Percentiles rank a stretch among this genome's conserved stretches.
phyloP scores from a whole-genome alignment of 30 jellyfish, hydroid and myxozoan genomes.

The Chironex yamaguchii region DNA sequence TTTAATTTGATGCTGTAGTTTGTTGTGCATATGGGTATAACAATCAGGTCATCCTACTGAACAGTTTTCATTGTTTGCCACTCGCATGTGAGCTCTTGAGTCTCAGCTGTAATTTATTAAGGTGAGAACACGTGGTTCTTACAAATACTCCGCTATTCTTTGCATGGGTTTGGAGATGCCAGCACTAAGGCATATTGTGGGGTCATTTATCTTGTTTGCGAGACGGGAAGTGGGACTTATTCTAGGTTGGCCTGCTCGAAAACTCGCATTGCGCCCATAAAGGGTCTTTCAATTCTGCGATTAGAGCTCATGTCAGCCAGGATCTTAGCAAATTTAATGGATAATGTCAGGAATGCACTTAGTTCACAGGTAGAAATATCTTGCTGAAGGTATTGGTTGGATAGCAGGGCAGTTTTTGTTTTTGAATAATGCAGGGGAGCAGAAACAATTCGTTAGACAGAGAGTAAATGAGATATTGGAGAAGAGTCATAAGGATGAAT shows the following conservation, averaged over 20 bases:
- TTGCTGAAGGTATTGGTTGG: constrained; percentile 30
- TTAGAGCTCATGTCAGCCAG: constrained; percentile 49
- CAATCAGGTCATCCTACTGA: too few species aligned
- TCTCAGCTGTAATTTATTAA: too few species aligned
- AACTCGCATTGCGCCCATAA: constrained; percentile 60
- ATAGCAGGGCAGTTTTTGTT: constrained; percentile 53
- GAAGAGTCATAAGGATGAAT: background rate
- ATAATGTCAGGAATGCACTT: background rate
- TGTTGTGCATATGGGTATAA: too few species aligned
- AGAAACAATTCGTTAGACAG: constrained; percentile 44
- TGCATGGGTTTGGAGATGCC: constrained; percentile 31
- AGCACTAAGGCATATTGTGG: constrained; percentile 29
- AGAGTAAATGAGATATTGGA: constrained; percentile 39
- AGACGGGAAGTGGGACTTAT: constrained; percentile 1
- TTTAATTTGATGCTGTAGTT: too few species aligned
- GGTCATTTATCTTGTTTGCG: constrained; percentile 3
- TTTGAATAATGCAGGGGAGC: constrained; percentile 26
- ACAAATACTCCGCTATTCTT: too few species aligned
- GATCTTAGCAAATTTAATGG: constrained; percentile 8
- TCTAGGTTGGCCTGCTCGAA: background rate
- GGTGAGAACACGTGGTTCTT: too few species aligned
- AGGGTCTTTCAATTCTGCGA: constrained; percentile 25
- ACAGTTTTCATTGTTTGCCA: too few species aligned
- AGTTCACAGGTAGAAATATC: background rate
- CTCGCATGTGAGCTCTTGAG: too few species aligned